These are phyloP conservation scores for Eubasilissa regina DNA, from an alignment of 1,140 invertebrate genomes.

Conservation along the genomic window DNA sequence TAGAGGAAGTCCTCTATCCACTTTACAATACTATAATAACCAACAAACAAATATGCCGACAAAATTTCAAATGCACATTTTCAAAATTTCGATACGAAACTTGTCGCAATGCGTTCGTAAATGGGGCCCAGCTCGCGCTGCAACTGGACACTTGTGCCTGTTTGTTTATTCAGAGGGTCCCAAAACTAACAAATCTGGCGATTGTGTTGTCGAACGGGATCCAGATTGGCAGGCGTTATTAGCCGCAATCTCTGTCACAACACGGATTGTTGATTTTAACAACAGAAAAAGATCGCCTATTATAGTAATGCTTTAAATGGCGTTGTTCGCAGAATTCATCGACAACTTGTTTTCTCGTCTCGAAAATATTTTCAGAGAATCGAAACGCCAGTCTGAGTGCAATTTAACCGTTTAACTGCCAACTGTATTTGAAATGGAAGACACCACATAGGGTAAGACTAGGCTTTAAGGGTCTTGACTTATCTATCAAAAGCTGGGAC, in stretches of 20 bases:
- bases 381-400: no score
- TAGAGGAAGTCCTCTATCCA: no score
- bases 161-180: constrained; percentile 15
- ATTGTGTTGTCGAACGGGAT: constrained; percentile 17
- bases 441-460: no score
- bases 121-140: constrained; percentile 1
- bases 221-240: constrained; percentile 4
- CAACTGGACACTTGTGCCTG: constrained; percentile 1
- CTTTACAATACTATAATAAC: no score
- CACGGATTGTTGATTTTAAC: constrained; percentile 11
- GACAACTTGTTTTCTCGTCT: not conserved
- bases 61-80: no score
- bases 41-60: no score
- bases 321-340: not conserved
- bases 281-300: constrained; percentile 14
- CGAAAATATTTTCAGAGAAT: no score
- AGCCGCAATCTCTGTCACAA: not conserved
- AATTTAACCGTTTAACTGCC: no score
- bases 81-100: no score
- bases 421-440: no score
- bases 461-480: no score
- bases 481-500: no score
- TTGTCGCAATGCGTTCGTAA: not conserved
- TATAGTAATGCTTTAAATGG: constrained; percentile 17
- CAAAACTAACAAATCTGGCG: constrained; percentile 18